Percentiles rank a stretch among this genome's conserved stretches.
phyloP scores from a whole-genome alignment of 2,888 invertebrate genomes.

The Patella depressa region DNA sequence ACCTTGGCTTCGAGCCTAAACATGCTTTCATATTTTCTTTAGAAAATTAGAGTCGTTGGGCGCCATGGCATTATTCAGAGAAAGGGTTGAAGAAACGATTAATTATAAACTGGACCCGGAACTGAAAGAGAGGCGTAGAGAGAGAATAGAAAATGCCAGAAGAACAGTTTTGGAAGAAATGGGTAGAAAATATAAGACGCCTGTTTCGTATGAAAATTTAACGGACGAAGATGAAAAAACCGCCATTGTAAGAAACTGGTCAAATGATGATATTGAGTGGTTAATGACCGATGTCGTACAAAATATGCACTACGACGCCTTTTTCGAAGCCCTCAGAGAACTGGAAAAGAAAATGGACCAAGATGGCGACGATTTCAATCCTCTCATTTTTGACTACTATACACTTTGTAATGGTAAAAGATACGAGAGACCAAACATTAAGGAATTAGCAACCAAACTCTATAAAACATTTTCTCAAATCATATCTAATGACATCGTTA shows the following conservation, averaged over 20 bases:
- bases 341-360: neutral
- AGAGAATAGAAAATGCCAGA: neutral
- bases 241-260: neutral
- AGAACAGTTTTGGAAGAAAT: neutral
- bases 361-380: constrained; percentile 6
- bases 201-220: neutral
- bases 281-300: neutral
- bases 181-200: neutral
- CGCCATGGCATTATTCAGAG: neutral
- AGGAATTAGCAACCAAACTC: too few relatives aligned
- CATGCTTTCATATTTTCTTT: too few relatives aligned
- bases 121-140: neutral
- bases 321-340: neutral
- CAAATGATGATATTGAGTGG: neutral
- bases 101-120: neutral
- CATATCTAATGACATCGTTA: too few relatives aligned
- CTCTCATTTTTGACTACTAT: too few relatives aligned
- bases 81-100: neutral
- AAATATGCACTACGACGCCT: neutral
- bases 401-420: too few relatives aligned
- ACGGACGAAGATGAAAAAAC: neutral
- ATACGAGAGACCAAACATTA: neutral
- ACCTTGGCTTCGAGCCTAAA: too few relatives aligned
- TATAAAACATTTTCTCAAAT: too few relatives aligned
- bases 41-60: too few relatives aligned